These are phyloP conservation scores for Spisula subtruncata DNA, from an alignment of 2,888 invertebrate species.

Conservation along the genomic window DNA sequence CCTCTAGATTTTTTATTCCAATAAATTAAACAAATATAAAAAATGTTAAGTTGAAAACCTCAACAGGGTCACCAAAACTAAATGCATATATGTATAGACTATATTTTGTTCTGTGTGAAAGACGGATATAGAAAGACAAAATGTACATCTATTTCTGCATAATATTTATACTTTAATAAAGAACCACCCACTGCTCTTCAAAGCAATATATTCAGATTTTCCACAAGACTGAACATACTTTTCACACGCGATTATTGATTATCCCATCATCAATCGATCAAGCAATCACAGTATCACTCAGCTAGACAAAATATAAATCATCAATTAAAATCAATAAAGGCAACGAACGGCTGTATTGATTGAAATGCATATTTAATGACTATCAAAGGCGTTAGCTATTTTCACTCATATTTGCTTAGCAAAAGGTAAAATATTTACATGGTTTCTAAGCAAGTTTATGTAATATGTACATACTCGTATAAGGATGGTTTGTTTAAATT, in stretches of 20 bases:
- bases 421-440: background rate
- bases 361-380: constrained; percentile 12
- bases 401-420: background rate
- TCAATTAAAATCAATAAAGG: background rate
- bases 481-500: background rate
- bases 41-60: too few relatives aligned
- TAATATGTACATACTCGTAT: background rate
- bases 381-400: background rate
- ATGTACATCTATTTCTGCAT: too few relatives aligned
- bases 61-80: too few relatives aligned
- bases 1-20: too few relatives aligned
- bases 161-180: too few relatives aligned
- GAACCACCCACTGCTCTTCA: background rate
- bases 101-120: too few relatives aligned
- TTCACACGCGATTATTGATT: background rate
- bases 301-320: background rate
- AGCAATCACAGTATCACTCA: background rate
- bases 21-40: too few relatives aligned
- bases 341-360: background rate
- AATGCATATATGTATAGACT: too few relatives aligned
- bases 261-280: background rate
- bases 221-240: background rate
- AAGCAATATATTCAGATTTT: background rate
- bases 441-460: background rate
- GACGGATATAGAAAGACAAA: too few relatives aligned